Conservation (phyloP, 2,797 vertebrate genomes). For the Sitta carolinensis region DNA sequence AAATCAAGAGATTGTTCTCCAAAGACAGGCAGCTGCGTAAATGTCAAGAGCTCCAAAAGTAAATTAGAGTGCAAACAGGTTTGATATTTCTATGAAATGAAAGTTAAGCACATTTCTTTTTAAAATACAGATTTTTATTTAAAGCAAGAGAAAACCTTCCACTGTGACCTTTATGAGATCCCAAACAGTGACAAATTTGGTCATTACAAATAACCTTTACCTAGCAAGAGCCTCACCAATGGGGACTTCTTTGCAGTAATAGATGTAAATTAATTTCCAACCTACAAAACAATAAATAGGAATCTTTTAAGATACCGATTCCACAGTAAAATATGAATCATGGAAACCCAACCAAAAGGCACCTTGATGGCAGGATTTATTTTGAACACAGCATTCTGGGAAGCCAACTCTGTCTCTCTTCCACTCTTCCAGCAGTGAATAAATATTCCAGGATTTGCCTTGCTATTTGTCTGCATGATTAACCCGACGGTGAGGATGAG, state of each 20-base stretch:
- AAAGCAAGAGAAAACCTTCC: constrained; percentile 81
- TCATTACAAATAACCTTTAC: constrained; percentile 89
- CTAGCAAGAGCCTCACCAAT: constrained; percentile 64
- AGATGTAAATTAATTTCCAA: constrained; percentile 74
- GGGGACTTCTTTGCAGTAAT: constrained; percentile 68
- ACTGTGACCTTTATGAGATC: constrained; percentile 87
- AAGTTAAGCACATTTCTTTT: constrained; percentile 81
- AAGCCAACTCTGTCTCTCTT: not conserved
- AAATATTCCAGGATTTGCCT: not conserved
- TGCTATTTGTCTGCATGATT: not conserved
- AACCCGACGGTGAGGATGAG: not conserved
- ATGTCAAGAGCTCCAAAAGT: constrained; percentile 82
- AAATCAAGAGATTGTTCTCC: constrained; percentile 78
- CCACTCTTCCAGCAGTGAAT: not conserved
- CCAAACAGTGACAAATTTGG: constrained; percentile 85
- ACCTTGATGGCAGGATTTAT: not conserved
- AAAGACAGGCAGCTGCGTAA: constrained; percentile 81
- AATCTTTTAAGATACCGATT: constrained; percentile 49
- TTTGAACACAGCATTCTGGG: fast-evolving
- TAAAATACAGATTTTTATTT: constrained; percentile 86
- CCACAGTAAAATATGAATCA: not conserved
- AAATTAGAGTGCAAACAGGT: constrained; percentile 83
- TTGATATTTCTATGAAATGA: constrained; percentile 86
- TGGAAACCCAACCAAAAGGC: not conserved
- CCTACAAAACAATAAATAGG: constrained; percentile 69